Conservation (phyloP, 2,888 invertebrate species). For the Acrobasis suavella region DNA sequence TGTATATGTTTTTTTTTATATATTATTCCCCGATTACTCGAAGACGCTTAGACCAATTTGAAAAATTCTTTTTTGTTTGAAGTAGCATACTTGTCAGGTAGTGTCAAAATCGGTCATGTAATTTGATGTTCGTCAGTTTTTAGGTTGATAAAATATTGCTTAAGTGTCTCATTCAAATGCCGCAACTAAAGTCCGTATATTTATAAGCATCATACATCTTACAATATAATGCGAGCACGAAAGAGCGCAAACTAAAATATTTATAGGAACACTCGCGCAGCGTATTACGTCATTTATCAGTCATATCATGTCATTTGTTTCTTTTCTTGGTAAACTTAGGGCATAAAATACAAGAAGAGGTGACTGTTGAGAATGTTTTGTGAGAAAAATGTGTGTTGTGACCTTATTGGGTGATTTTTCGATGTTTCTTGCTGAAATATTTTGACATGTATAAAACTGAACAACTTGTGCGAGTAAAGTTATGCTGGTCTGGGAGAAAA, state of each 20-base stretch:
- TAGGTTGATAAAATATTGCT: neutral
- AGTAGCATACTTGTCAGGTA: no score
- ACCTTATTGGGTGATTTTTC: no score
- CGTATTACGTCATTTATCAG: slow-evolving; percentile 25
- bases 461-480: no score
- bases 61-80: no score
- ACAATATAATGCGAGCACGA: slow-evolving; percentile 21
- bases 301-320: slow-evolving; percentile 24
- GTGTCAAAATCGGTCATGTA: no score
- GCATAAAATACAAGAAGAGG: neutral
- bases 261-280: slow-evolving; percentile 16
- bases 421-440: no score
- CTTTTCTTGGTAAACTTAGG: slow-evolving; percentile 7
- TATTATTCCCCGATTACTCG: no score
- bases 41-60: no score
- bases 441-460: no score
- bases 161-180: neutral
- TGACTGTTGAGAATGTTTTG: neutral
- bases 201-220: slow-evolving; percentile 12
- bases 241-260: slow-evolving; percentile 22
- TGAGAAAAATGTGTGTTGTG: neutral
- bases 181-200: neutral
- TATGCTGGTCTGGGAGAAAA: no score
- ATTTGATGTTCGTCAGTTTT: no score
- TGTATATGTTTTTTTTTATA: no score